Evolutionary conservation across 2,888 invertebrate species (phyloP), one percentile per base, ranked within the genome.

Genomic region (Lithophane socia): DNA sequence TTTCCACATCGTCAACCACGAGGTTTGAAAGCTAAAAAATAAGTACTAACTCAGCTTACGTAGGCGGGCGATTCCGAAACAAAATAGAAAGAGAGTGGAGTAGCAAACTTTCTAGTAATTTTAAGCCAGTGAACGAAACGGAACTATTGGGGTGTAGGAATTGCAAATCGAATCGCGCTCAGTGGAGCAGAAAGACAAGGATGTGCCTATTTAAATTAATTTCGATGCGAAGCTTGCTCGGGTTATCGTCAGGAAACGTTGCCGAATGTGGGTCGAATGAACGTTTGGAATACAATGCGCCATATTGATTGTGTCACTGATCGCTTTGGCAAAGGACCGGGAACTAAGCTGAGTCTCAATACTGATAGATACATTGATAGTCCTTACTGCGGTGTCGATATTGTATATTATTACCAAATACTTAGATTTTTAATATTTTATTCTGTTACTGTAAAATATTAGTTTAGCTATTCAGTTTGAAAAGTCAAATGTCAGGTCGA

Each of bases 191-290:
- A 94, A 94, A 95, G 94, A 94, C 95, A 94, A 94, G 93, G 93
- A 94, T 94, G 94, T 94, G 78, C 83, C 90, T 91, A 94, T 94
- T 94, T 94, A 94, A 95, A 95, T 95, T 94, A 95, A 95, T 95
- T 95, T 94, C 89, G 85, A 88, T 88, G 87, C 90, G 84, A 87
- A 88, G 80, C 84, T 86, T 80, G 83, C 69, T 86, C 61, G 70
- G 83, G 84, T 89, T 90, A 92, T 91, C 90, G 82, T 75, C 75
- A 82, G 85, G 89, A 88, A 87, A 88, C 83, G 87, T 86, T 85
- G 61, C 84, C 76, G 76, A 88, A 91, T 90, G 87, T 90, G 88
- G 90, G 86, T 86, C 69, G 74, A 86, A 64, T 79, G 75, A 81
- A 85, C 68, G 72, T 66, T 83, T 70, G 18, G 66, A 78, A 76